Evolutionary conservation across 1,140 invertebrate genomes (phyloP).

Genomic region (Trichoplusia ni): DNA sequence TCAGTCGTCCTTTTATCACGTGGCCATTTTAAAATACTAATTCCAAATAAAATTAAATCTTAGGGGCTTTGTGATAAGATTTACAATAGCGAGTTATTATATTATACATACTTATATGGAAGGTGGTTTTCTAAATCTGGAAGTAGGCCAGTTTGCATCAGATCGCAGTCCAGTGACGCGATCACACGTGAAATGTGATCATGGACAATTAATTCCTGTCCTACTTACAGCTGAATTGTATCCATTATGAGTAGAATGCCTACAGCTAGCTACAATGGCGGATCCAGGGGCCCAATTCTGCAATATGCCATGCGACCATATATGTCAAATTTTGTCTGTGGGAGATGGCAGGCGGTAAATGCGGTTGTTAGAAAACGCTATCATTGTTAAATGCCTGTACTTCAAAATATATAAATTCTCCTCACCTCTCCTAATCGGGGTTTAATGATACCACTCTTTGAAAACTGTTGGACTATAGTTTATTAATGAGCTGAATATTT

Average conservation of each 20-base stretch:
- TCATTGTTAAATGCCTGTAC: too few relatives aligned
- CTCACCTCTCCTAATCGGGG: too few relatives aligned
- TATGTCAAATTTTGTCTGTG: too few relatives aligned
- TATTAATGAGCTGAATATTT: too few relatives aligned
- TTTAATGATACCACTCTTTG: too few relatives aligned
- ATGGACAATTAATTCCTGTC: slow-evolving; percentile 37
- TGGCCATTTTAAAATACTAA: neutral
- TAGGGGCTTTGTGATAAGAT: neutral
- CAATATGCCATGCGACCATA: neutral
- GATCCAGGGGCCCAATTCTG: neutral
- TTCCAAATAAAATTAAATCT: neutral
- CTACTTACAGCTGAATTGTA: slow-evolving; percentile 24
- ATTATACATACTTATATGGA: slow-evolving; percentile 19
- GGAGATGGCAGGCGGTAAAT: too few relatives aligned
- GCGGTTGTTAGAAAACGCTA: too few relatives aligned
- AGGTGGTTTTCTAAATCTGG: slow-evolving; percentile 27
- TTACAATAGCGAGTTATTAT: neutral
- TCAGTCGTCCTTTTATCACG: slow-evolving; percentile 1
- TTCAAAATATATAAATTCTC: too few relatives aligned
- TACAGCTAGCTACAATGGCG: neutral
- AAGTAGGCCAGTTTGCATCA: slow-evolving; percentile 52
- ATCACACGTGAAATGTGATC: slow-evolving; percentile 42
- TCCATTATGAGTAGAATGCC: neutral
- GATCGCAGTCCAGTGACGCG: slow-evolving; percentile 40
- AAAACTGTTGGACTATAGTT: too few relatives aligned